These are phyloP conservation scores for Gandaritis pyraliata DNA, from an alignment of 2,888 invertebrate genomes.

Conservation along the genomic window DNA sequence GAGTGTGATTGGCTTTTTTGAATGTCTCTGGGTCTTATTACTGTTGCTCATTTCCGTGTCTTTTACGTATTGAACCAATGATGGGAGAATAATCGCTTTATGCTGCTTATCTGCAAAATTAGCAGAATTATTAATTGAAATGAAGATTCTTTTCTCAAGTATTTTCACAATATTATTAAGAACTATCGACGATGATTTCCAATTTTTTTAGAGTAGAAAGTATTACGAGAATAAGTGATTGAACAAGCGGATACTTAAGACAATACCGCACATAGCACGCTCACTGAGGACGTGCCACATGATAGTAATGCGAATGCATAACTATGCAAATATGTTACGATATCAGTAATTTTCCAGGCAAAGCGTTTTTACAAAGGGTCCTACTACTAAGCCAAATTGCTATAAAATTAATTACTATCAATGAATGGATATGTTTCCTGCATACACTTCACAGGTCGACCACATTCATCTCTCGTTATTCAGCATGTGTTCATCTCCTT, in stretches of 20 bases:
- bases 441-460: neutral
- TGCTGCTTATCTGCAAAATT: neutral
- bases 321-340: no score
- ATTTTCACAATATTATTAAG: no score
- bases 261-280: no score
- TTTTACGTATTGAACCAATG: neutral
- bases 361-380: neutral
- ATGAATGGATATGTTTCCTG: neutral
- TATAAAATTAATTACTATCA: neutral
- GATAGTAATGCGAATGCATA: no score
- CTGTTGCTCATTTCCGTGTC: conserved; percentile 13
- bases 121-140: no score
- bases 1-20: conserved; percentile 28
- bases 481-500: conserved; percentile 22
- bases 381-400: no score
- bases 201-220: no score
- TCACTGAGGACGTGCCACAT: no score
- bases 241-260: no score
- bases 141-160: no score
- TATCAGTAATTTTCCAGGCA: neutral
- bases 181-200: no score
- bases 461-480: conserved; percentile 10
- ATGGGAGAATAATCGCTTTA: neutral
- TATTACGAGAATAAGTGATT: no score
- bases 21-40: conserved; percentile 16